Conservation (phyloP, 2,888 invertebrate genomes). For the Eristalis arbustorum region DNA sequence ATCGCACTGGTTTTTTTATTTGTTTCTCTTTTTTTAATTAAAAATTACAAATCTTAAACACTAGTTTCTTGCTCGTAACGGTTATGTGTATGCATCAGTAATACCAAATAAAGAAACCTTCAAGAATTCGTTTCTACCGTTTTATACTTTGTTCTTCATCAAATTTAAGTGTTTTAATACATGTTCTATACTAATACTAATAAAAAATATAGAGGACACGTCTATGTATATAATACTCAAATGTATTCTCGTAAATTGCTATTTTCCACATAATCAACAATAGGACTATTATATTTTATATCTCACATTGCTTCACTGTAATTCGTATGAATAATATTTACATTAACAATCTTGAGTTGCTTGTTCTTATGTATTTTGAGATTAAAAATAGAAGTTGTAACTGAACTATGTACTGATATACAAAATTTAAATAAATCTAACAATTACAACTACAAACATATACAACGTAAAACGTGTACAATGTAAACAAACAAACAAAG, state of each 20-base stretch:
- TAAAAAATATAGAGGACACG: conserved; percentile 30
- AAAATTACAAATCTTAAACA: conserved; percentile 61
- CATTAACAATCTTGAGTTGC: conserved; percentile 51
- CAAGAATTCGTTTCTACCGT: conserved; percentile 1
- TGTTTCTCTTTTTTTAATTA: conserved; percentile 43
- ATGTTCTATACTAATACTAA: conserved; percentile 48
- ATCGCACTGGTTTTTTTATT: conserved; percentile 3
- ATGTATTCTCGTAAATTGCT: conserved; percentile 15
- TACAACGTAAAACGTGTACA: conserved; percentile 29
- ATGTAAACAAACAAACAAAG: conserved; percentile 51
- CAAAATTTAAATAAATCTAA: conserved; percentile 47
- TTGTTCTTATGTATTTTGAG: conserved; percentile 33
- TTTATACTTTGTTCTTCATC: background rate
- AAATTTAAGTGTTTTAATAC: conserved; percentile 63
- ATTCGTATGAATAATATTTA: conserved; percentile 58
- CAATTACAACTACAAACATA: conserved; percentile 42
- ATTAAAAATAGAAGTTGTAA: conserved; percentile 38
- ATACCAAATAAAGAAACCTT: conserved; percentile 33
- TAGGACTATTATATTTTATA: conserved; percentile 5
- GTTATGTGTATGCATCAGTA: conserved; percentile 18
- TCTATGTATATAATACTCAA: conserved; percentile 23
- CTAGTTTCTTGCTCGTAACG: conserved; percentile 39
- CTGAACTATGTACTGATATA: conserved; percentile 51
- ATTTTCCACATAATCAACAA: conserved; percentile 7
- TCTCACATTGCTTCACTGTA: conserved; percentile 8